Conservation (phyloP, 2,888 invertebrate species). For the Pollenia angustigena region DNA sequence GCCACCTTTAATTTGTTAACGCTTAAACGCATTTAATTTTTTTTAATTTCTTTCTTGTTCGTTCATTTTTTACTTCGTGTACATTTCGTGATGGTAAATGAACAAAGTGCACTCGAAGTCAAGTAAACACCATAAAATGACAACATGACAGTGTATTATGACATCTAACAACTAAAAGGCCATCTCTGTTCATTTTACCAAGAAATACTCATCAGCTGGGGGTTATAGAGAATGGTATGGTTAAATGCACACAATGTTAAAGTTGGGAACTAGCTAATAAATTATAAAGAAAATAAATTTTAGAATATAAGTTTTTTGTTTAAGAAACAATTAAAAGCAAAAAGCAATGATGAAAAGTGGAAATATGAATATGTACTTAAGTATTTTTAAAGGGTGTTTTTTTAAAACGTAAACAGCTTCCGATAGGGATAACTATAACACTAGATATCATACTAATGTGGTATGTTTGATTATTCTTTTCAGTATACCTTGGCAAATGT, state of each 20-base stretch:
- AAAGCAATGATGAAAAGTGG: background rate
- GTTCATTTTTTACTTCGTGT: constrained; percentile 17
- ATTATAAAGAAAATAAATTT: constrained; percentile 47
- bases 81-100: constrained; percentile 55
- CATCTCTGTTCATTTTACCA: constrained; percentile 38
- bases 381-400: too few relatives aligned
- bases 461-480: too few relatives aligned
- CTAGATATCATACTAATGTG: too few relatives aligned
- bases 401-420: too few relatives aligned
- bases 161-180: constrained; percentile 62
- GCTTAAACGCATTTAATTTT: constrained; percentile 63
- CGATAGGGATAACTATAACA: too few relatives aligned
- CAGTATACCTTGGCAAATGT: too few relatives aligned
- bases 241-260: constrained; percentile 43
- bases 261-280: constrained; percentile 29
- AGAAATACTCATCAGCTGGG: constrained; percentile 43
- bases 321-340: background rate
- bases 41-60: constrained; percentile 22
- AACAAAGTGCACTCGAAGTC: constrained; percentile 68
- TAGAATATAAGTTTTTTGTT: background rate
- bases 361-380: too few relatives aligned
- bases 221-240: constrained; percentile 54
- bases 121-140: constrained; percentile 74
- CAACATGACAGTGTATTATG: constrained; percentile 70
- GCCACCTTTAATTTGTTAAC: constrained; percentile 56